Evolutionary conservation across 2,888 invertebrate species (phyloP), one percentile per base, ranked within the genome.

Genomic region (Agrochola litura): DNA sequence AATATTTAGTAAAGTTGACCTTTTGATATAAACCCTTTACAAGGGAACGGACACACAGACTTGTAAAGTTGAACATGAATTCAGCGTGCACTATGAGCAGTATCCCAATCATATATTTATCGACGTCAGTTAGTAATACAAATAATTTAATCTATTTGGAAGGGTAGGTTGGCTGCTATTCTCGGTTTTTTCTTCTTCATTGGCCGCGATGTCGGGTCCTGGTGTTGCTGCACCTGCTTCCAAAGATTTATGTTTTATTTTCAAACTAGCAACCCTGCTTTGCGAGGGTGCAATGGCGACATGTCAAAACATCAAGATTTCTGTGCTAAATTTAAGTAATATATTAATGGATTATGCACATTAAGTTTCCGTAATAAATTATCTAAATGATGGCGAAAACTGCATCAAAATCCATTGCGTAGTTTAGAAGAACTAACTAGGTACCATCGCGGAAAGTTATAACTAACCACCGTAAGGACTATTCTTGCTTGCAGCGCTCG

Each of bases 81-180:
- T 19, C 14, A 73, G 58, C 64, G 64, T 73, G 75, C 75, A 58
- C 1, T 65, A 71, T 64, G 71, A 81, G 67, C 60, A 79, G 69
- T 72, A n/a, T 22, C 49, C 64, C 73, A 65, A 74, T 66, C 56
- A 22, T 61, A 60, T 71, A 64, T 3, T 3, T 46, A 61, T 65
- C 58, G 66, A 56, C 22, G 22, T 30, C 41, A 52, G 43, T 60
- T 30, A 54, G n/a, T 49, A 63, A 37, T 74, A 82, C 49, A 69
- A 73, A 61, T 77, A 86, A 77, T 81, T 90, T 94, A 95, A 43
- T 95, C 96, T 89, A 93, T 92, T 73, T 95, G 93, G 87, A 96
- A 96, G 2, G 96, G 96, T 19, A 96, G 90, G 85, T 96, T 96
- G 67, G 96, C 96, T 3, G 96, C 96, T 89, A 96, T 95, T 89